Conservation (phyloP, 2,888 invertebrate species). For the Scaptomyza tumidula region DNA sequence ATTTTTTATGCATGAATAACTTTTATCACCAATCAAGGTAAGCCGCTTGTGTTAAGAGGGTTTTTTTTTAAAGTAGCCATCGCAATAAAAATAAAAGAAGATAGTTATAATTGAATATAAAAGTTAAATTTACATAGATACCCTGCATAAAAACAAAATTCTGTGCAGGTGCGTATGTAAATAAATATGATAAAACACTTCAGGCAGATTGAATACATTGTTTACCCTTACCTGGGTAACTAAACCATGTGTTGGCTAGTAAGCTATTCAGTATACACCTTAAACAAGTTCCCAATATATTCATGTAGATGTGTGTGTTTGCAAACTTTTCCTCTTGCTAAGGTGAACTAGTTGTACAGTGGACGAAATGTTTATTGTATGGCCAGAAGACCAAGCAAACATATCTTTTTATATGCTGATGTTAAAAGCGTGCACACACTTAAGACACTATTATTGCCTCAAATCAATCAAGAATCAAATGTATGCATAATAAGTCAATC, state of each 20-base stretch:
- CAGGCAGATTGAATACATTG: background rate
- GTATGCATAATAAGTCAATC: background rate
- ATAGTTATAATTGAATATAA: no score
- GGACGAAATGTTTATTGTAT: slow-evolving; percentile 21
- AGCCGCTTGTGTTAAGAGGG: slow-evolving; percentile 47
- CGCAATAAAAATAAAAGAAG: background rate
- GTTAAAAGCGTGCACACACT: no score
- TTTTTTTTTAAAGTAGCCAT: background rate
- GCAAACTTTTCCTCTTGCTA: slow-evolving; percentile 72
- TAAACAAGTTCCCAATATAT: slow-evolving; percentile 59
- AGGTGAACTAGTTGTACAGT: slow-evolving; percentile 75
- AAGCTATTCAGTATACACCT: slow-evolving; percentile 8
- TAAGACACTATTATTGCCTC: no score
- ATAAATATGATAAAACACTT: background rate
- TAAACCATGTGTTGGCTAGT: slow-evolving; percentile 6
- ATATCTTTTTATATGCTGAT: no score
- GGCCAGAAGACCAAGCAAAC: no score
- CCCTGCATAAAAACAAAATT: background rate
- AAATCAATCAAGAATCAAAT: background rate
- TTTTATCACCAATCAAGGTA: slow-evolving; percentile 80
- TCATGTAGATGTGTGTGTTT: slow-evolving; percentile 16
- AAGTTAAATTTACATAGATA: background rate
- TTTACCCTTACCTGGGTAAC: background rate
- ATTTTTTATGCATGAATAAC: slow-evolving; percentile 65
- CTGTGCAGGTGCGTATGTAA: background rate